Base-by-base conservation (phyloP, 2,797 vertebrate species). In the Sebastes dallii region DNA sequence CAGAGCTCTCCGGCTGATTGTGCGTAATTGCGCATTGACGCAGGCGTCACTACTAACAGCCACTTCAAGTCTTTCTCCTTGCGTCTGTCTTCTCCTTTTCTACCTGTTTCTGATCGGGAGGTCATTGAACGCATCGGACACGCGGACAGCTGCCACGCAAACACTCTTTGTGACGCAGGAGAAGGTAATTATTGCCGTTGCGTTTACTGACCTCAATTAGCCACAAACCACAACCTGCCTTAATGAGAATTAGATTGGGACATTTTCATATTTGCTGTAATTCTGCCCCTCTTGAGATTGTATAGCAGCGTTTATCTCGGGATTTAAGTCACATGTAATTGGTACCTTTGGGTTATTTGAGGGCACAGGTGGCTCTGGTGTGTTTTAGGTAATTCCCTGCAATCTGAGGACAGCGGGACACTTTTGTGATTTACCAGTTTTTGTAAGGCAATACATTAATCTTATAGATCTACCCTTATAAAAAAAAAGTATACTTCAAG, bases 1-100 rank as follows among this genome's bases (percentile, higher is more conserved):
- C 94, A 85, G 96, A 85, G 96, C 96, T 96, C 96, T 94, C 95
- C 94, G 64, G 90, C 96, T 97, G 97, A 99, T 99, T 97, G 97
- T 97, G 95, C 88, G 95, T 99, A 98, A 99, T 99, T 99, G 97
- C 96, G 39, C 39, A 42, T 42, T 42, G 39, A 42, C 95, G 8
- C 50, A 95, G 88, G 85, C 89, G 84, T 84, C 83, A 74, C 96
- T 96, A 96, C 97, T 97, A 97, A 97, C 97, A 97, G 97, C 97
- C 98, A 97, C 98, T 98, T 97, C 96, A 98, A 75, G 80, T 58
- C n/a, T 54, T 16, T 61, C 29, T 54, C 30, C 36, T 6, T 12
- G 42, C 94, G 16, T 2, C 46, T 59, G 64, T 13, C 50, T 42
- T 42, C 94, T 93, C 94, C 96, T 96, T 96, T 95, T 96, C 95